Evolutionary conservation across 2,797 vertebrate species (phyloP).

Genomic region (Sibirionetta formosa): DNA sequence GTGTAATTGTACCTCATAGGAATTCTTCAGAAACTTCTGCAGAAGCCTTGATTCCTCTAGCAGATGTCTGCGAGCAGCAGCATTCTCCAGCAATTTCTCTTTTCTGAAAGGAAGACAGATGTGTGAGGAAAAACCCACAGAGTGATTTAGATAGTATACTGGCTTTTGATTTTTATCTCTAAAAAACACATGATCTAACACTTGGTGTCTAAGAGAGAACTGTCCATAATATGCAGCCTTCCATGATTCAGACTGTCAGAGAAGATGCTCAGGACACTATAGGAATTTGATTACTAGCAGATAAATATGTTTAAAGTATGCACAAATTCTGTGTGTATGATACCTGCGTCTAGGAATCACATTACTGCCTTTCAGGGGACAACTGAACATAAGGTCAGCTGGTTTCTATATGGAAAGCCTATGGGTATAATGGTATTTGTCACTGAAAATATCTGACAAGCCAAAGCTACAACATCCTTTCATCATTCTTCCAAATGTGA

Average conservation of each 20-base stretch:
- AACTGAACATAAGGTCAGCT: neutral
- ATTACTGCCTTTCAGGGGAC: neutral
- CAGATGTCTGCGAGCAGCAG: constrained; percentile 74
- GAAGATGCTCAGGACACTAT: neutral
- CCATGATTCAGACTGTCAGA: neutral
- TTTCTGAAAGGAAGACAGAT: constrained; percentile 78
- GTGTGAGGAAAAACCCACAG: neutral
- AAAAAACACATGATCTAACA: neutral
- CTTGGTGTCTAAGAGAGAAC: neutral
- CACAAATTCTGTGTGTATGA: neutral
- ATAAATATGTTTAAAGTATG: neutral
- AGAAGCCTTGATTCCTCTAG: constrained; percentile 87
- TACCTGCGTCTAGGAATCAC: neutral
- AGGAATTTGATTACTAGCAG: neutral
- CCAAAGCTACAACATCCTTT: neutral
- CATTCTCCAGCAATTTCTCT: constrained; percentile 83
- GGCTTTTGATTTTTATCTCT: neutral
- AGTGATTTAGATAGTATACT: neutral
- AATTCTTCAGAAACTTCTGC: constrained; percentile 88
- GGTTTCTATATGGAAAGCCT: neutral
- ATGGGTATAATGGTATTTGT: neutral
- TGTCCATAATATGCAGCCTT: neutral
- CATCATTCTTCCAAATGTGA: neutral
- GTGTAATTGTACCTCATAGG: constrained; percentile 85
- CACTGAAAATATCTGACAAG: neutral